phyloP scores from a whole-genome alignment of 2,113 vertebrate species.

The Neogale vison region DNA sequence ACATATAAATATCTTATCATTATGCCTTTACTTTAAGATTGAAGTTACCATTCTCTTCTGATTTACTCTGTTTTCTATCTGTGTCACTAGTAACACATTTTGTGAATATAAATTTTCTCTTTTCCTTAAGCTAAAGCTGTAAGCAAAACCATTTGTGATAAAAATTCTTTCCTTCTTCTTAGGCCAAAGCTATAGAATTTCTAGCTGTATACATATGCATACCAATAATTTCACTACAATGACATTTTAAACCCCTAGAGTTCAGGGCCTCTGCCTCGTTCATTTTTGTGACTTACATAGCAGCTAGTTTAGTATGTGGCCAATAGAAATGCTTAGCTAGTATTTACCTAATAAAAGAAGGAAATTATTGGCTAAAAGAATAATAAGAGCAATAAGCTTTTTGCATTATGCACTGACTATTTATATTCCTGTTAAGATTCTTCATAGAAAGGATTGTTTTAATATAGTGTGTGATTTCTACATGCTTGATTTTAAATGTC shows the following conservation, averaged over 20 bases:
- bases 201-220: background rate
- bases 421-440: background rate
- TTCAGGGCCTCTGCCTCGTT: background rate
- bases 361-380: background rate
- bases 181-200: background rate
- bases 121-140: background rate
- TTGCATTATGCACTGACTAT: background rate
- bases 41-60: background rate
- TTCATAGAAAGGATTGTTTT: background rate
- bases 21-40: background rate
- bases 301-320: background rate
- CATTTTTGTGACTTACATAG: background rate
- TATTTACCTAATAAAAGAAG: background rate
- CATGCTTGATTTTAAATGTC: background rate
- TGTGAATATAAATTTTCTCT: conserved; percentile 27
- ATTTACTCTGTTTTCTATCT: conserved; percentile 24
- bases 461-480: background rate
- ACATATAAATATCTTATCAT: background rate
- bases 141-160: background rate
- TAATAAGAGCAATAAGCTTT: background rate
- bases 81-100: background rate
- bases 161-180: background rate
- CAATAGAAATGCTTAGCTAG: background rate
- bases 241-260: background rate
- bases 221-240: background rate